Base-by-base conservation (phyloP, 1,140 invertebrate species). In the Dufourea novaeangliae region DNA sequence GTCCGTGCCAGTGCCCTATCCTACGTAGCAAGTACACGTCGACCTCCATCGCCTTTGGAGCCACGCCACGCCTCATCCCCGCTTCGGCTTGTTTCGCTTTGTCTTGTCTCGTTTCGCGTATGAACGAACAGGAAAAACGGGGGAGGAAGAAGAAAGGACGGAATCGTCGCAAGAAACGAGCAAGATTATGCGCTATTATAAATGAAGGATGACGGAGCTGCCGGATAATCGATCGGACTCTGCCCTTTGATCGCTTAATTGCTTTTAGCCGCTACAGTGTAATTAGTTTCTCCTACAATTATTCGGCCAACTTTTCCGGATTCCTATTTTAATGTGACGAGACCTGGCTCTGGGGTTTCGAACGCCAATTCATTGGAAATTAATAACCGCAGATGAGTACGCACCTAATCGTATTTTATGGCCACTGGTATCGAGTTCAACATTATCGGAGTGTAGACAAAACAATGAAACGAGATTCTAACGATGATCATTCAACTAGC, bases 1-100 rank as follows among this genome's bases (percentile, higher is more conserved):
- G 88, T 87, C 87, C 85, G 76, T 78, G 82, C 41, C 41, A 61
- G 74, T 84, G 61, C 56, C 54, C 46, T 61, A 62, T 54, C 63
- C 86, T 85, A 88, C 83, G 83, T 84, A 84, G 86, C 88, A 86
- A 89, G 87, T 88, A 86, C 86, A 82, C 85, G 85, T 89, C 86
- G 79, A 87, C 85, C 87, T 84, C 82, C 82, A 75, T 90, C 83
- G 88, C 83, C 82, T 87, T 77, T 37, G 25, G 54, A 67, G 66
- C 70, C 44, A 50, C 27, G 73, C 52, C 62, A 52, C 66, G 71
- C 72, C 62, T 39, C 70, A 62, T 63, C 25, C 67, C 57, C 63
- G 69, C 72, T 39, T 77, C 68, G 52, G 56, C 34, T 64, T 69
- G 52, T 79, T 71, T 66, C 62, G 52, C 44, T 59, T 64, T 39